A percentile compares a stretch with the other conserved stretches of the same genome.
Conservation (phyloP, 1,140 invertebrate genomes). For the Pseudomyrmex sp. region DNA sequence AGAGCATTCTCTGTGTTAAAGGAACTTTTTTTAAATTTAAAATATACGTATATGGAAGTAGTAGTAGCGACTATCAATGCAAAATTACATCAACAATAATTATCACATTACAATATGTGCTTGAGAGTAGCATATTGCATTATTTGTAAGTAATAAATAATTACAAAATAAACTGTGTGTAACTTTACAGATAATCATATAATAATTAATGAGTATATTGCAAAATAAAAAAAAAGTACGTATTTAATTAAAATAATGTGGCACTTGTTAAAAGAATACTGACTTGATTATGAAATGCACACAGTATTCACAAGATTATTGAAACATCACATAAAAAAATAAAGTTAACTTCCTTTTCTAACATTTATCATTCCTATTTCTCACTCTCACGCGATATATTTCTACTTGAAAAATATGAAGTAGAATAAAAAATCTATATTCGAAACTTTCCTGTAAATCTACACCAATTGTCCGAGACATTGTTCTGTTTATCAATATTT, state of each 20-base stretch:
- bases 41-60: constrained; percentile 12
- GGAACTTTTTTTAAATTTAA: not conserved
- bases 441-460: constrained; percentile 12
- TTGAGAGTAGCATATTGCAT: constrained; percentile 16
- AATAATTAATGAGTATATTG: constrained; percentile 8
- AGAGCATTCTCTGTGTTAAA: not conserved
- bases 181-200: not conserved
- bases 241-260: constrained; percentile 23
- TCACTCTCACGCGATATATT: not conserved
- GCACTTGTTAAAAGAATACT: constrained; percentile 14
- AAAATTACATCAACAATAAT: constrained; percentile 24
- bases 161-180: not conserved
- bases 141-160: constrained; percentile 10
- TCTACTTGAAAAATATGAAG: not conserved
- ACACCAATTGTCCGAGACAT: not conserved
- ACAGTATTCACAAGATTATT: not conserved
- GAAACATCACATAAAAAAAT: constrained; percentile 23
- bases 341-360: not conserved
- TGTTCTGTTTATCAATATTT: constrained; percentile 12
- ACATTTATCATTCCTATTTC: not conserved
- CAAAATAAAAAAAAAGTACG: not conserved
- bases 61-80: constrained; percentile 10
- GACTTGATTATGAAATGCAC: constrained; percentile 11
- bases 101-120: constrained; percentile 29
- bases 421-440: constrained; percentile 4